Evolutionary conservation across 2,113 vertebrate genomes (phyloP), one percentile per base, ranked within the genome.

Genomic region (Sinocyclocheilus anophthalmus): DNA sequence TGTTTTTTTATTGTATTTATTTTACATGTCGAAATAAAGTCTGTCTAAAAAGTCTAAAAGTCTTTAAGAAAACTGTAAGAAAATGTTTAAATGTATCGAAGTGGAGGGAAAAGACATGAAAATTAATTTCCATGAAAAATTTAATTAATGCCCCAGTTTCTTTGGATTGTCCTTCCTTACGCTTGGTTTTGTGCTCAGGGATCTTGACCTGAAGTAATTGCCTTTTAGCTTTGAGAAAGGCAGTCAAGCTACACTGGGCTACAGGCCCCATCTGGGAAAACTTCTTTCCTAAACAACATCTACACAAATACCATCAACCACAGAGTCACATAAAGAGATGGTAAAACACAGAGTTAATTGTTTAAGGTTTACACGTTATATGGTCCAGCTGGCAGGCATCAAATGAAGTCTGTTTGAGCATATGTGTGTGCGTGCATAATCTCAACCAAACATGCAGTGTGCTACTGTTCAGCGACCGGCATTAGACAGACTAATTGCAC

Each of bases 381-480:
- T 83, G 81, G 81, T 55, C 81, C 81, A 83, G 81, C 96, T 95
- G 95, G 94, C 94, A 96, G 93, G 96, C 95, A 95, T 96, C 96
- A 96, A 70, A 18, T 61, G 16, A 50, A 63, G 57, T 76, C 59
- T 53, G 53, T 80, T 13, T 79, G 61, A 78, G 80, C 73, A 42
- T 86, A 37, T 88, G 85, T 86, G 30, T 84, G 77, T 85, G 72
- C 0, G 45, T 48, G 65, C 48, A 55, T 83, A 83, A 70, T 69
- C 81, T 69, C 65, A 30, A 18, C 1, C 79, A 81, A 81, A 81
- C 79, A 81, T 84, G 65, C 88, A 63, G 63, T 72, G 59, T 77
- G 61, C 82, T 77, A 45, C 83, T 87, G 88, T 81, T 89, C 88
- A 83, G 79, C 53, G 75, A 26, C 73, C 70, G 26, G 88, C 84